Evolutionary conservation across 2,888 invertebrate genomes (phyloP).

Genomic region (Calameuta filiformis): DNA sequence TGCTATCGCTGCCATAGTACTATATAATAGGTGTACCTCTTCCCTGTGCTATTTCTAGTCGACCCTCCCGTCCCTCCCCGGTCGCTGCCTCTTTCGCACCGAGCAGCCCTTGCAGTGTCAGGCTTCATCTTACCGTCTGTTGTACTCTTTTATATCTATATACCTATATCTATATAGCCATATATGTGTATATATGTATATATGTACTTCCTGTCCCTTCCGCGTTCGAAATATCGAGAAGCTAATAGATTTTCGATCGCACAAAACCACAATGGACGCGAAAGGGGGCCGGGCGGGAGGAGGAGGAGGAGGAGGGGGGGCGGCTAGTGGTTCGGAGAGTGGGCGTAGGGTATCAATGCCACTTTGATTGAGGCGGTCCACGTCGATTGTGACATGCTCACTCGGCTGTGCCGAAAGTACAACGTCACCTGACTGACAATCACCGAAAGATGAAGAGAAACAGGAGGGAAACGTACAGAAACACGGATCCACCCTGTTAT

Average conservation of each 20-base stretch:
- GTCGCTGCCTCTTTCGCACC: not conserved
- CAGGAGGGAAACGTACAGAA: conserved; percentile 19
- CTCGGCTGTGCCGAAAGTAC: conserved; percentile 58
- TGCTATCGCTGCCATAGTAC: conserved; percentile 11
- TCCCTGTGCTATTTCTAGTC: not conserved
- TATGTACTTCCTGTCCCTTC: not conserved
- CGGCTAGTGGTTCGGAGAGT: conserved; percentile 35
- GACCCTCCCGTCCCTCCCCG: not conserved
- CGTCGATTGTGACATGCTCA: conserved; percentile 63
- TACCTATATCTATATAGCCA: conserved; percentile 10
- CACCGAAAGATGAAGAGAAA: conserved; percentile 31
- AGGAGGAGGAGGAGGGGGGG: conserved; percentile 11
- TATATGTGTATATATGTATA: conserved; percentile 14
- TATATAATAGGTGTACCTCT: not conserved
- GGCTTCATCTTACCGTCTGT: conserved; percentile 3
- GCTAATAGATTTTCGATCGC: conserved; percentile 61
- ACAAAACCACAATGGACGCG: conserved; percentile 45
- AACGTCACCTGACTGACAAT: conserved; percentile 37
- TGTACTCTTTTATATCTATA: conserved; percentile 6
- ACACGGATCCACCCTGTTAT: conserved; percentile 22
- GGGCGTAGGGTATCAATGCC: conserved; percentile 57
- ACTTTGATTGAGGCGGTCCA: conserved; percentile 62
- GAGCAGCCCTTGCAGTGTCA: not conserved
- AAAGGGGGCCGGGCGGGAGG: conserved; percentile 10
- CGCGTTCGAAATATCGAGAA: conserved; percentile 31